phyloP scores from a whole-genome alignment of 2,797 vertebrate genomes.

The Microctenopoma lineatum region DNA sequence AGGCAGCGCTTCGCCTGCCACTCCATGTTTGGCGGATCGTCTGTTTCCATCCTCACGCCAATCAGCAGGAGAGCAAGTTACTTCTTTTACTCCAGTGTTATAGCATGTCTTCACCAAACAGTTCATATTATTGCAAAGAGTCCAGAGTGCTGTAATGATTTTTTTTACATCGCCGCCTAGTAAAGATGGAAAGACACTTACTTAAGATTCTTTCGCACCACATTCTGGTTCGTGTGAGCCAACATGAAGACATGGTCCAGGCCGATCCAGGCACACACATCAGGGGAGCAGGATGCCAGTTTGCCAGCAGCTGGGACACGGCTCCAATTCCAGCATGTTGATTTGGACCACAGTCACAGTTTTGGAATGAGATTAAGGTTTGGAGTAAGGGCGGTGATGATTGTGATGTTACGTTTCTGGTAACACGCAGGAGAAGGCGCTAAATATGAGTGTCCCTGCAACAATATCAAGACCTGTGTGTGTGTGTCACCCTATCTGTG shows the following conservation, averaged over 20 bases:
- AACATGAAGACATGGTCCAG: conserved; percentile 60
- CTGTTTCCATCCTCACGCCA: conserved; percentile 5
- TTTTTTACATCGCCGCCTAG: conserved; percentile 36
- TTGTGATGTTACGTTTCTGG: no score
- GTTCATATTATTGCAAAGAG: conserved; percentile 37
- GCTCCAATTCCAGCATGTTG: conserved; percentile 66
- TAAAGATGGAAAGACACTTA: conserved; percentile 61
- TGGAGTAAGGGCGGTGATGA: no score
- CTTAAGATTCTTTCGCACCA: conserved; percentile 59
- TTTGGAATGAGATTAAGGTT: conserved; percentile 8
- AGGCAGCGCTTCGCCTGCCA: conserved; percentile 7
- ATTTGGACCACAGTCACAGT: conserved; percentile 66
- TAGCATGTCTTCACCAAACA: conserved; percentile 45
- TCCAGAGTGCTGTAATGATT: conserved; percentile 17
- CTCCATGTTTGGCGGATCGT: conserved; percentile 3
- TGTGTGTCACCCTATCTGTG: conserved; percentile 8
- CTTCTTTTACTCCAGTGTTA: conserved; percentile 15
- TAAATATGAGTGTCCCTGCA: neutral
- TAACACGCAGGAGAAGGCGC: neutral
- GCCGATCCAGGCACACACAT: conserved; percentile 58
- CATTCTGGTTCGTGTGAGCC: conserved; percentile 60
- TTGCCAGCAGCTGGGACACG: conserved; percentile 61
- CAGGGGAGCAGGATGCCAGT: conserved; percentile 54
- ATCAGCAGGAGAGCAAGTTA: conserved; percentile 18
- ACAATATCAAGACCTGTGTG: neutral